Conservation (phyloP, 1,140 invertebrate genomes). For the Lepidostoma basale region DNA sequence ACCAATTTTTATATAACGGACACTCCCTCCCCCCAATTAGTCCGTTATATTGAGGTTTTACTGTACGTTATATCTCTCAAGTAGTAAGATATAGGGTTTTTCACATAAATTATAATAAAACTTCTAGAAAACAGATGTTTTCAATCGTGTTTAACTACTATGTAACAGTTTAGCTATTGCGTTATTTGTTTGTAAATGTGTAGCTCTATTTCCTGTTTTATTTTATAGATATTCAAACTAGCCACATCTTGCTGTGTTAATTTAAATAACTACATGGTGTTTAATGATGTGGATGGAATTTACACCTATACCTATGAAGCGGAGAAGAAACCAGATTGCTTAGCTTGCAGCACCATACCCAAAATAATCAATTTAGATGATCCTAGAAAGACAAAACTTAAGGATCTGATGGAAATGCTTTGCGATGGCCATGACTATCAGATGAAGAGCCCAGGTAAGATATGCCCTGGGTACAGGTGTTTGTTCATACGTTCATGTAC, state of each 20-base stretch:
- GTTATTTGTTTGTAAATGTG: too few relatives aligned
- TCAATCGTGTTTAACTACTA: too few relatives aligned
- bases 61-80: too few relatives aligned
- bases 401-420: conserved; percentile 82
- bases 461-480: conserved; percentile 27
- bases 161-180: too few relatives aligned
- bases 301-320: conserved; percentile 96
- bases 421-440: conserved; percentile 77
- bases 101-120: too few relatives aligned
- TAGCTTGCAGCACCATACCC: conserved; percentile 83
- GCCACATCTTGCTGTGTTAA: conserved; percentile 88
- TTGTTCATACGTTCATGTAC: not conserved
- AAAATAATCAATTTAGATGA: conserved; percentile 74
- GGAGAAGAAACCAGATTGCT: conserved; percentile 83
- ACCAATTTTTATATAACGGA: too few relatives aligned
- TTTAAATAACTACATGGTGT: conserved; percentile 96
- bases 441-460: conserved; percentile 80
- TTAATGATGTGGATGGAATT: conserved; percentile 95
- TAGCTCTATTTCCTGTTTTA: too few relatives aligned
- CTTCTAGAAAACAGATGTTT: too few relatives aligned
- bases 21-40: too few relatives aligned
- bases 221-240: conserved; percentile 84
- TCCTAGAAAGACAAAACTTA: conserved; percentile 72
- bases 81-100: too few relatives aligned
- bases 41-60: too few relatives aligned